These are phyloP conservation scores for Macquaria ambigua DNA, from an alignment of 2,113 vertebrate species.

Conservation along the genomic window DNA sequence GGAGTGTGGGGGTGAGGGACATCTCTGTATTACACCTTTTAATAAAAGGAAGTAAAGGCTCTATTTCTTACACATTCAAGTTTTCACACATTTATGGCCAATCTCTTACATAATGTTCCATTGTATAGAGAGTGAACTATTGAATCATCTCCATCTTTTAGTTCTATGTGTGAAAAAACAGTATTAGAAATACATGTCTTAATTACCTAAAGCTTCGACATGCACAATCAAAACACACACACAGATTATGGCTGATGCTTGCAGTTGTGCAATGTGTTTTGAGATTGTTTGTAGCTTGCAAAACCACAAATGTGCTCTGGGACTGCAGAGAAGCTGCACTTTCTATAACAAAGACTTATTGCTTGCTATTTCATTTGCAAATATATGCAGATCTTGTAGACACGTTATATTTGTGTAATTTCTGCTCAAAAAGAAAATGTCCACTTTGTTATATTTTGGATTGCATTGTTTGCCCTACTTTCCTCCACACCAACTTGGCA, in stretches of 20 bases:
- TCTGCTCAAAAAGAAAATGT: slow-evolving; percentile 51
- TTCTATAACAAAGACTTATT: slow-evolving; percentile 28
- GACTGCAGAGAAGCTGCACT: slow-evolving; percentile 20
- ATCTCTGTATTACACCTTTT: slow-evolving; percentile 45
- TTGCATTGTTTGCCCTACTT: slow-evolving; percentile 69
- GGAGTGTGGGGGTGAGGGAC: not conserved
- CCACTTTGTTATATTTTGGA: slow-evolving; percentile 62
- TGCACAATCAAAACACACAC: not conserved
- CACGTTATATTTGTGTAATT: slow-evolving; percentile 57
- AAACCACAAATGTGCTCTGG: slow-evolving; percentile 21
- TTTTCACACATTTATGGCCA: not conserved
- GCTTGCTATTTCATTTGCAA: slow-evolving; percentile 57
- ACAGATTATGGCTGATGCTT: not conserved
- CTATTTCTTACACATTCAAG: not conserved
- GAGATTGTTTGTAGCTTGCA: not conserved
- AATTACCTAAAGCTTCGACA: not conserved
- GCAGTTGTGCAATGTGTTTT: slow-evolving; percentile 12
- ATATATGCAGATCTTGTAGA: slow-evolving; percentile 67
- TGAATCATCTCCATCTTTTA: not conserved
- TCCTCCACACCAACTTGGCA: slow-evolving; percentile 59
- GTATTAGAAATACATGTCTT: not conserved
- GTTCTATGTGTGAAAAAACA: not conserved
- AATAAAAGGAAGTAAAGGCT: slow-evolving; percentile 7
- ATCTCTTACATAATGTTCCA: not conserved
- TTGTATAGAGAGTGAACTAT: not conserved